phyloP scores from a whole-genome alignment of 2,888 invertebrate genomes.

The Azorinus chamasolen region DNA sequence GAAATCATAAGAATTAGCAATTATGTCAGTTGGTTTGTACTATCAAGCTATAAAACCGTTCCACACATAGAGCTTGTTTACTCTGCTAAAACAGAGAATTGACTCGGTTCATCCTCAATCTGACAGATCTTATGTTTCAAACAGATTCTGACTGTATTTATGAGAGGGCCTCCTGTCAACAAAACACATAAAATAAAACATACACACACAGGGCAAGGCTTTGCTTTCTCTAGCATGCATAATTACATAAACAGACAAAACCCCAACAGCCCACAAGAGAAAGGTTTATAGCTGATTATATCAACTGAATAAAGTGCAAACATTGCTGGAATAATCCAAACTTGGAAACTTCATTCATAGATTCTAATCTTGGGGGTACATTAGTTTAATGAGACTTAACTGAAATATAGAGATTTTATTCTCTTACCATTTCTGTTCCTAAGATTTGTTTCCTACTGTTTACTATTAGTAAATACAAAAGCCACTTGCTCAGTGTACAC shows the following conservation, averaged over 20 bases:
- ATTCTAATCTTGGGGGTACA: too few relatives aligned
- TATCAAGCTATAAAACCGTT: not conserved
- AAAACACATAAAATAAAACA: conserved; percentile 46
- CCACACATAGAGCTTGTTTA: conserved; percentile 1
- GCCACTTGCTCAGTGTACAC: too few relatives aligned
- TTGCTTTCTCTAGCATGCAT: conserved; percentile 18
- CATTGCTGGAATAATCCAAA: too few relatives aligned
- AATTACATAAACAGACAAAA: conserved; percentile 46
- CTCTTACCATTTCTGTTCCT: too few relatives aligned
- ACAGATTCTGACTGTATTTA: conserved; percentile 35
- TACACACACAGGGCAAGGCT: conserved; percentile 21
- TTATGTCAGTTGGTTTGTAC: conserved; percentile 4
- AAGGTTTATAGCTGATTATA: too few relatives aligned
- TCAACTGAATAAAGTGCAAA: too few relatives aligned
- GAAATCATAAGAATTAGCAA: not conserved
- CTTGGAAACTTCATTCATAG: too few relatives aligned
- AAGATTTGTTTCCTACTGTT: too few relatives aligned
- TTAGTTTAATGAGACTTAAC: too few relatives aligned
- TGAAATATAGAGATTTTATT: too few relatives aligned
- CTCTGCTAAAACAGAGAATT: conserved; percentile 2
- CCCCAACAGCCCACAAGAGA: not conserved
- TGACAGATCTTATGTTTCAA: conserved; percentile 22
- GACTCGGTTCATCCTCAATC: not conserved
- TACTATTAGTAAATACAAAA: too few relatives aligned
- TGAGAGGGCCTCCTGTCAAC: conserved; percentile 31